Base-by-base conservation (phyloP, 2,797 vertebrate species). In the Peromyscus aztecus region DNA sequence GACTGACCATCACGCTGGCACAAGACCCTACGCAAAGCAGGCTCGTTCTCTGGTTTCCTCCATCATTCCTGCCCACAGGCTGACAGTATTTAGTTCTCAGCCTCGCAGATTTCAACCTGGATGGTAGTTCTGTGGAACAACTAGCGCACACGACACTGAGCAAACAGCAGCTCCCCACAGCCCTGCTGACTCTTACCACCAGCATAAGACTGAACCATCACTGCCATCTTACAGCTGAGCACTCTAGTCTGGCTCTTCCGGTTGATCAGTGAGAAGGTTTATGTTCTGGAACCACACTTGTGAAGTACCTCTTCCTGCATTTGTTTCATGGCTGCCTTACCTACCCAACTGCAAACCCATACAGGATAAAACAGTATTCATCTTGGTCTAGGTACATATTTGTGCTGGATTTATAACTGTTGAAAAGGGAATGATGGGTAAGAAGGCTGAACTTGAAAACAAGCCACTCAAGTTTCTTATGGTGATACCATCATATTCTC, bases 61-160 rank as follows among this genome's bases (percentile, higher is more conserved):
- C 23, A n/a, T 81, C 89, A n/a, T 80, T 91, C 52, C 91, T 93
- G 57, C 91, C 40, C 24, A 93, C 49, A 49, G 73, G 57, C 63
- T 77, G 10, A 49, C 80, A 59, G 11, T 59, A 80, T 75, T 89
- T 65, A 87, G 61, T 90, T 86, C 80, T 87, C 14, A 85, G 43
- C 29, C 43, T 96, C 14, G 46, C 13, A 37, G 78, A 92, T 21
- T 52, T 86, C 73, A 80, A n/a, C 57, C n/a, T 69, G 31, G 23
- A 97, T 11, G 94, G 27, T 52, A 46, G 37, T 87, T 94, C 89
- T 83, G 92, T 52, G 52, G 52, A 96, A 76, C 27, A 95, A 27
- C 34, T 27, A 27, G 23, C 11, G 13, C 23, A 19, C 37, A 75
- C 71, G 24, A 75, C 23, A 13, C 12, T 40, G 37, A 75, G 71